Evolutionary conservation across 2,888 invertebrate species (phyloP).

Genomic region (Actias luna): DNA sequence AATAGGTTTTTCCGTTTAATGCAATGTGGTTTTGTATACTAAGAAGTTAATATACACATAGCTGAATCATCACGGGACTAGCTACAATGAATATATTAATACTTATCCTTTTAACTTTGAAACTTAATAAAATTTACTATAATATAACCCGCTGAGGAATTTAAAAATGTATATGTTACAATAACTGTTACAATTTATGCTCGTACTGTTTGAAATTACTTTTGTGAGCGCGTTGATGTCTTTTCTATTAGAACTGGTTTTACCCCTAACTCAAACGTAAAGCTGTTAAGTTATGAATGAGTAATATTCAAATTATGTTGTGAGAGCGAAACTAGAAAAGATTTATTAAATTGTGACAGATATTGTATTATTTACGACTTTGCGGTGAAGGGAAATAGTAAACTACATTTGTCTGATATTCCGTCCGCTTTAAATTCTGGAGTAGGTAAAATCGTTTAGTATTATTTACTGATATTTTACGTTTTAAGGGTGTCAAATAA

Average conservation of each 20-base stretch:
- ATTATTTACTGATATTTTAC: not conserved
- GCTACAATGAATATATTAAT: too few relatives aligned
- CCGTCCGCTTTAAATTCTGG: not conserved
- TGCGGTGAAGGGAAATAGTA: slow-evolving; percentile 2
- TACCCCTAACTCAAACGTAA: slow-evolving; percentile 14
- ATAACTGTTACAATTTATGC: slow-evolving; percentile 13
- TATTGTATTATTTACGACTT: slow-evolving; percentile 9
- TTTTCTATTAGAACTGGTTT: slow-evolving; percentile 40
- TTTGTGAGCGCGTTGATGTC: slow-evolving; percentile 49
- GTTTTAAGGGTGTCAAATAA: not conserved
- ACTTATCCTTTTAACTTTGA: too few relatives aligned
- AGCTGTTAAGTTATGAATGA: slow-evolving; percentile 21
- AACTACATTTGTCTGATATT: not conserved
- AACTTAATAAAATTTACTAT: not conserved
- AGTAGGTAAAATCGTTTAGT: slow-evolving; percentile 2
- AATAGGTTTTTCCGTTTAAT: too few relatives aligned
- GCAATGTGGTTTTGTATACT: too few relatives aligned
- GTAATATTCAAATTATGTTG: slow-evolving; percentile 15
- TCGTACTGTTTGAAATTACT: not conserved
- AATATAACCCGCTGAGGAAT: not conserved
- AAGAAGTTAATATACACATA: too few relatives aligned
- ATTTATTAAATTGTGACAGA: slow-evolving; percentile 11
- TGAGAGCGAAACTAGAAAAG: slow-evolving; percentile 5
- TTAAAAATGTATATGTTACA: not conserved
- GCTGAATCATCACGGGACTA: too few relatives aligned